Evolutionary conservation across 2,888 invertebrate genomes (phyloP).

Genomic region (Drosophila picticornis): DNA sequence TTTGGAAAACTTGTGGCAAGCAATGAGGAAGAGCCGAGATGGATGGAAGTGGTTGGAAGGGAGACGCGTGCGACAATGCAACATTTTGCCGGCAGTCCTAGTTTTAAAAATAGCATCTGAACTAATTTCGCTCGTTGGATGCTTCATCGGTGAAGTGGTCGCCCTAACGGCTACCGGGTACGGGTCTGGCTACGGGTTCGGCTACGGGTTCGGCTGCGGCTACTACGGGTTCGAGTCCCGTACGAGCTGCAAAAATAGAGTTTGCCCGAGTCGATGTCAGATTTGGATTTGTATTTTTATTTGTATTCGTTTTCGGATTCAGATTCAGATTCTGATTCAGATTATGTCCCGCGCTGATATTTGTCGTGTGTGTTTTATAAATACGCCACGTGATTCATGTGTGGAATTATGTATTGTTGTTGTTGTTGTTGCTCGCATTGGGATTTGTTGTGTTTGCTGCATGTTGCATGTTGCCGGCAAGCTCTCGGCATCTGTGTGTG

Average conservation of each 20-base stretch:
- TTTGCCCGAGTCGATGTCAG: conserved; percentile 46
- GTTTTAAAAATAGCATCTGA: conserved; percentile 83
- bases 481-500: neutral
- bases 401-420: conserved; percentile 53
- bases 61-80: conserved; percentile 44
- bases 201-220: conserved; percentile 19
- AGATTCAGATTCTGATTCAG: neutral
- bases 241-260: conserved; percentile 75
- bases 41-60: conserved; percentile 4
- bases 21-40: neutral
- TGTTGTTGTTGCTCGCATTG: conserved; percentile 20
- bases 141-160: conserved; percentile 62
- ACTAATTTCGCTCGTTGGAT: conserved; percentile 77
- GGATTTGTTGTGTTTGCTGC: conserved; percentile 38
- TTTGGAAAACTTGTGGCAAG: conserved; percentile 54
- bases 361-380: conserved; percentile 67
- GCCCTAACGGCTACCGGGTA: conserved; percentile 38
- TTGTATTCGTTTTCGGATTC: conserved; percentile 2
- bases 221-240: conserved; percentile 36
- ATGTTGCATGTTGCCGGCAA: conserved; percentile 41
- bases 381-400: conserved; percentile 72
- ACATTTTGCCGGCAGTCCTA: conserved; percentile 74
- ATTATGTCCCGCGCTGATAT: conserved; percentile 33
- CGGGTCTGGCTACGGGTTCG: conserved; percentile 19
- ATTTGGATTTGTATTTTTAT: conserved; percentile 15